Evolutionary conservation across 2,113 vertebrate genomes (phyloP).

Genomic region (Cranoglanis bouderius): DNA sequence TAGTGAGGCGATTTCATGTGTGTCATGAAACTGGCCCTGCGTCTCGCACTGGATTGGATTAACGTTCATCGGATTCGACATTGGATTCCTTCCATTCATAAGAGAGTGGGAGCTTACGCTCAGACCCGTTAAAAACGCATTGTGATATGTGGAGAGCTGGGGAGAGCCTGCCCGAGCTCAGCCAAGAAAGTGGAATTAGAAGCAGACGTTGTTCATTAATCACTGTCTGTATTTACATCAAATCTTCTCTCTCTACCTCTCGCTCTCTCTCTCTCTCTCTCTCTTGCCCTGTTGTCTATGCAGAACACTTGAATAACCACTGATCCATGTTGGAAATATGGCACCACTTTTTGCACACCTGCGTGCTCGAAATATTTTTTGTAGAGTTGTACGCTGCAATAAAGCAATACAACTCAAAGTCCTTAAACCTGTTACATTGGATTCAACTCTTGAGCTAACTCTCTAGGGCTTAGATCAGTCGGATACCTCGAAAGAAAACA

Average conservation of each 20-base stretch:
- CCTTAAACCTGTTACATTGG: background rate
- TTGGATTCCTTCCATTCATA: conserved; percentile 26
- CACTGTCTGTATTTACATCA: background rate
- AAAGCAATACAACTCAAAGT: background rate
- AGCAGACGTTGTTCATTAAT: conserved; percentile 44
- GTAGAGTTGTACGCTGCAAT: background rate
- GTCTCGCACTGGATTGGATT: background rate
- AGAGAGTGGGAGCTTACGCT: background rate
- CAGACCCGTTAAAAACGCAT: conserved; percentile 36
- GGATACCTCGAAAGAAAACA: background rate
- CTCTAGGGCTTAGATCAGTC: too few species aligned
- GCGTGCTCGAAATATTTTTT: background rate
- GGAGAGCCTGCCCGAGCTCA: conserved; percentile 2
- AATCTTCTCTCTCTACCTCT: background rate
- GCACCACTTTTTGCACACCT: background rate
- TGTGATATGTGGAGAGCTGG: conserved; percentile 30
- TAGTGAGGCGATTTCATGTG: background rate
- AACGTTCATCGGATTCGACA: background rate
- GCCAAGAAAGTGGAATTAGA: conserved; percentile 45
- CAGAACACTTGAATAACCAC: background rate
- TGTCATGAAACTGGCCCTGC: background rate
- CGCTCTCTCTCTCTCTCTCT: conserved; percentile 26
- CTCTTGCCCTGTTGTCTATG: background rate
- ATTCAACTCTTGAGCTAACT: background rate
- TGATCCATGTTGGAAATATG: background rate